Evolutionary conservation across 2,888 invertebrate species (phyloP).

Genomic region (Dinocampus coccinellae): DNA sequence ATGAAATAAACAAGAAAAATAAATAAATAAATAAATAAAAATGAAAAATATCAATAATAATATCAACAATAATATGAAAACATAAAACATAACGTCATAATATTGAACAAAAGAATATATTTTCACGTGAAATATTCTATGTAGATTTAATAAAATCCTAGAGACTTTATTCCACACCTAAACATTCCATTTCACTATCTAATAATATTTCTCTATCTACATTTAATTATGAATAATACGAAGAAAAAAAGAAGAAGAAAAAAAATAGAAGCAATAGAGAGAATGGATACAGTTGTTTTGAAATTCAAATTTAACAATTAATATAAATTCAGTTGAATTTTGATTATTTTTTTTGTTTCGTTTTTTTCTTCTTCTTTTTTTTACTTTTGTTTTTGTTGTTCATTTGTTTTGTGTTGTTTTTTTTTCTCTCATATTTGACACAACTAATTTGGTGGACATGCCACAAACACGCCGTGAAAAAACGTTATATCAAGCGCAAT

Average conservation of each 20-base stretch:
- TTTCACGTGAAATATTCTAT: background rate
- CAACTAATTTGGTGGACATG: constrained; percentile 51
- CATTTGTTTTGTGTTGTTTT: constrained; percentile 30
- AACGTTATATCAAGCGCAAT: constrained; percentile 45
- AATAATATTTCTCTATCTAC: constrained; percentile 45
- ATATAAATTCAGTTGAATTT: background rate
- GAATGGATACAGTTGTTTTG: background rate
- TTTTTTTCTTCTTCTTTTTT: background rate
- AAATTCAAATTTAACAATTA: background rate
- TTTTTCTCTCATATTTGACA: constrained; percentile 23
- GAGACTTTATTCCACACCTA: constrained; percentile 40
- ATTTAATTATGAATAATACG: background rate
- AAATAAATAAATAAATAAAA: no score
- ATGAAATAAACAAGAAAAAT: no score
- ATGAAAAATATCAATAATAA: no score
- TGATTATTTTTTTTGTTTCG: no score
- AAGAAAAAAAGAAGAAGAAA: background rate
- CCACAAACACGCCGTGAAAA: constrained; percentile 50
- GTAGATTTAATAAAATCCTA: constrained; percentile 33
- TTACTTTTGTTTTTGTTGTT: background rate
- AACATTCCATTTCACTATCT: constrained; percentile 33
- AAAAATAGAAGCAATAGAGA: background rate
- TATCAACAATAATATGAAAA: constrained; percentile 6
- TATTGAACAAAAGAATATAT: constrained; percentile 14
- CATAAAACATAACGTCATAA: constrained; percentile 21